Base-by-base conservation (phyloP, 2,888 invertebrate species). In the Nasonia oneida region DNA sequence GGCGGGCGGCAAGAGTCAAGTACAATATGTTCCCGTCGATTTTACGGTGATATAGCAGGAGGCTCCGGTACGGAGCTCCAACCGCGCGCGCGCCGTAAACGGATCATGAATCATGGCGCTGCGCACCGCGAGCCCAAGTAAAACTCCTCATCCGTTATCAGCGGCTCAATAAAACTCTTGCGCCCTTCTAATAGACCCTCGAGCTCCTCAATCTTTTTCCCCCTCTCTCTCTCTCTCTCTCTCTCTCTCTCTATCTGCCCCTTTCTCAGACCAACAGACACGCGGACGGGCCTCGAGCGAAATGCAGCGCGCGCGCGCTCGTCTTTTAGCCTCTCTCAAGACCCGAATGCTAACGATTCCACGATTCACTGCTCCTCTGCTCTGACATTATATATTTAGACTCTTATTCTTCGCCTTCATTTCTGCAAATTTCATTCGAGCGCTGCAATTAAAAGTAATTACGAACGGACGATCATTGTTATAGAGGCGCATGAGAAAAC, bases 141-240 rank as follows among this genome's bases (percentile, higher is more conserved):
- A 89, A 89, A 88, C 89, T 89, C 86, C 90, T 90, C 90, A 89
- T 89, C 89, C 88, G 89, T 91, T 91, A 91, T 90, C 90, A 89
- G 89, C 86, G 75, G 86, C 86, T 88, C 89, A 90, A 91, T 91
- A 90, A 91, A 91, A 90, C 90, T 89, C 88, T 83, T 70, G 78
- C 71, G 79, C 84, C 83, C 82, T 89, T 87, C 88, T 88, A 87
- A 89, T 88, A 87, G 88, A 89, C 86, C 87, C 84, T 81, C 79
- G 75, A 86, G 74, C 74, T 81, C 76, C 79, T 82, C 73, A 57
- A 78, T 79, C 78, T 83, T 76, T 29, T 67, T 39, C 53, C 50
- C 23, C 12, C 61, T 42, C 42, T 61, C 42, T 39, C 53, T 76
- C 76, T 67, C 23, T n/a, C 61, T 42, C 42, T 61, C 42, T 39